Evolutionary conservation across 2,888 invertebrate species (phyloP).

Genomic region (Disparrhopalites patrizii): DNA sequence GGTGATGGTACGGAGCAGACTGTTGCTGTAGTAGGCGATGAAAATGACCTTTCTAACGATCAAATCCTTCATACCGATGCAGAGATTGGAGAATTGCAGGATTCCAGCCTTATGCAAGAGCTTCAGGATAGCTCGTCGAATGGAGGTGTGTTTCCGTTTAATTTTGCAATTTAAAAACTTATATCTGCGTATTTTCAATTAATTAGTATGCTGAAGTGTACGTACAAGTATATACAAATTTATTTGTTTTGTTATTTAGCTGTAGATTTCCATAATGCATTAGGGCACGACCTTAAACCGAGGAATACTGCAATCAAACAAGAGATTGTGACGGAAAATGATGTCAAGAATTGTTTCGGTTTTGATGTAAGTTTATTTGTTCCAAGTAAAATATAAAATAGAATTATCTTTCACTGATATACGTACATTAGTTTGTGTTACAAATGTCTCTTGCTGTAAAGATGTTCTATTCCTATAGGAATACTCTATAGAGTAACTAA

Average conservation of each 20-base stretch:
- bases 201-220: background rate
- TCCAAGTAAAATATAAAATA: background rate
- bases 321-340: conserved; percentile 56
- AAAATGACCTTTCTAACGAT: conserved; percentile 53
- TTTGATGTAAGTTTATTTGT: conserved; percentile 62
- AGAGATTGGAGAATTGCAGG: conserved; percentile 48
- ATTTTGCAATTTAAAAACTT: background rate
- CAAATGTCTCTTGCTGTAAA: background rate
- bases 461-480: conserved; percentile 3
- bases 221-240: background rate
- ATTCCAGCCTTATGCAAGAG: conserved; percentile 48
- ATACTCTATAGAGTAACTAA: conserved; percentile 11
- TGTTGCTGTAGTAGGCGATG: conserved; percentile 56
- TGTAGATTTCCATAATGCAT: conserved; percentile 50
- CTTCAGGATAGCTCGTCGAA: conserved; percentile 20
- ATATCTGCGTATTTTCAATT: background rate
- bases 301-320: conserved; percentile 52
- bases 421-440: background rate
- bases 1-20: conserved; percentile 51
- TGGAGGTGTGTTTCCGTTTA: conserved; percentile 11
- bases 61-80: conserved; percentile 53
- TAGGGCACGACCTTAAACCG: conserved; percentile 35
- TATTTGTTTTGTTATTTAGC: conserved; percentile 40
- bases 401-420: background rate
- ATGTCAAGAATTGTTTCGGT: conserved; percentile 76